Conservation (phyloP, 2,113 vertebrate species). For the Anser brachyrhynchus region DNA sequence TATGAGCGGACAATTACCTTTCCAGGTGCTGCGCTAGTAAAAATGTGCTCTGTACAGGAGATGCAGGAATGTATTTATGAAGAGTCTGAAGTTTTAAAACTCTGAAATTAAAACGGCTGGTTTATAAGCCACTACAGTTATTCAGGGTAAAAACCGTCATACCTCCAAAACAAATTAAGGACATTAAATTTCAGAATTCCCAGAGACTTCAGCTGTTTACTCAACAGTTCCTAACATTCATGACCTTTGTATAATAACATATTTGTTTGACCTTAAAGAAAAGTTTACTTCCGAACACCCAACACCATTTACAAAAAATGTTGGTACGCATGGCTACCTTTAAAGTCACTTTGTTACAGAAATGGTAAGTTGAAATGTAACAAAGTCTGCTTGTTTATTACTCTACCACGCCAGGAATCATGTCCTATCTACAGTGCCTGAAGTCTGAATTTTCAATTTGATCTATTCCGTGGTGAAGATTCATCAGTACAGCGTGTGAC, state of each 20-base stretch:
- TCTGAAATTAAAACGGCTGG: constrained; percentile 34
- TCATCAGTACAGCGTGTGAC: constrained; percentile 31
- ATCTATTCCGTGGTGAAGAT: constrained; percentile 7
- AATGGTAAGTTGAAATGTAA: not conserved
- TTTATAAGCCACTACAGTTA: not conserved
- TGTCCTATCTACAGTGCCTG: not conserved
- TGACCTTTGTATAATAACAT: not conserved
- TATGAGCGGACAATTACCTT: not conserved
- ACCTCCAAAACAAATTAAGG: not conserved
- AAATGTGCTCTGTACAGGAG: constrained; percentile 33
- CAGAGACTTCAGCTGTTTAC: not conserved
- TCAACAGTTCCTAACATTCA: not conserved
- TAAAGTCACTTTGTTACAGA: constrained; percentile 45
- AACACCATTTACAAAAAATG: constrained; percentile 17
- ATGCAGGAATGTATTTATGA: constrained; percentile 46
- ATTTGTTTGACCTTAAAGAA: constrained; percentile 20
- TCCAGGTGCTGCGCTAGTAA: not conserved
- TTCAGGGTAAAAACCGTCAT: constrained; percentile 9
- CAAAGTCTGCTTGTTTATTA: not conserved
- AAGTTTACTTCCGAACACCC: constrained; percentile 24
- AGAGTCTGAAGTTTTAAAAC: constrained; percentile 4
- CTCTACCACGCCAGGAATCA: not conserved
- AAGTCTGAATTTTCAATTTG: constrained; percentile 7
- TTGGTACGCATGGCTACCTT: not conserved
- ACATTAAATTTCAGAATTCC: not conserved